Base-by-base conservation (phyloP, 2,888 invertebrate species). In the Anorthoa munda region DNA sequence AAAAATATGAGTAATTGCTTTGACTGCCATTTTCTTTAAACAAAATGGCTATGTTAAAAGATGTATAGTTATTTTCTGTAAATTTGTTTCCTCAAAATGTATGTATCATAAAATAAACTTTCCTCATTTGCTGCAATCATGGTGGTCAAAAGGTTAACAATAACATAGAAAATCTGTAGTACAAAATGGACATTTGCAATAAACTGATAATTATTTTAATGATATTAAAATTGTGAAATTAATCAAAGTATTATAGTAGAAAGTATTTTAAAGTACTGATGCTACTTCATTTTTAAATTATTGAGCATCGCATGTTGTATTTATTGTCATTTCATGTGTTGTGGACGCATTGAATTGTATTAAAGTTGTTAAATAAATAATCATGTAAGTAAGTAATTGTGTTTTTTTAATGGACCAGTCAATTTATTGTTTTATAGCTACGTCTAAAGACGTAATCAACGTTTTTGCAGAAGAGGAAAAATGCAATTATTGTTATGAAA, bases 171-270 rank as follows among this genome's bases (percentile, higher is more conserved):
- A 85, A 76, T 73, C 72, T 72, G 55, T 81, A 83, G 87, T 86
- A 83, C 86, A 86, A 86, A 86, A 77, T 76, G 45, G 60, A 80
- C 66, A 75, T 77, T 85, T 85, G 70, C 74, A 82, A 79, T 77
- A 79, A 82, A 70, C 74, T 66, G 79, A 72, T 71, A 81, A 77
- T 79, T 79, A 75, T 64, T 80, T 69, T 67, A 75, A 60, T 63
- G 66, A 79, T 82, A 80, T 76, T 78, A 72, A 74, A 77, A 81
- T 78, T 75, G 67, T 84, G 83, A 89, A 86, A 86, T 88, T 86
- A 81, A 80, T 73, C 66, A 71, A 90, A 91, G 91, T 91, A 91
- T 91, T 91, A 82, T 86, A 75, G 73, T 84, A 87, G 86, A 69
- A 89, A 88, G 87, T 87, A 88, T 86, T 90, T 88, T 84, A 85